Base-by-base conservation (phyloP, 2,797 vertebrate species). In the Esox masquinongy region DNA sequence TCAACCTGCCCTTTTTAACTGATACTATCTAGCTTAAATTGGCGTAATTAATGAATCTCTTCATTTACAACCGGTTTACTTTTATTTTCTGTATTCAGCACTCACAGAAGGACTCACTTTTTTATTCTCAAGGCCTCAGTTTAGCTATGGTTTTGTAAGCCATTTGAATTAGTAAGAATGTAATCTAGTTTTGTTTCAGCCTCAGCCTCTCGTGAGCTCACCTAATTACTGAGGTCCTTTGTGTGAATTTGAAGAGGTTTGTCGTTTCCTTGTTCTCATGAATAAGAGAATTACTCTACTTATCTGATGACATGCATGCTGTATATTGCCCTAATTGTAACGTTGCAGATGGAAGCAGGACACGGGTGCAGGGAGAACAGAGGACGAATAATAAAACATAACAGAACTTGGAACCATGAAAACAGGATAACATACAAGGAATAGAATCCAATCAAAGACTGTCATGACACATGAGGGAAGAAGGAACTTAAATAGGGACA, bases 1-100 rank as follows among this genome's bases (percentile, higher is more conserved):
- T 89, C 85, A 87, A 86, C 80, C 89, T 83, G 87, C 83, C 89
- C 85, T 88, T 91, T 89, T 95, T 95, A 96, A 96, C 95, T 94
- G 93, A 92, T 94, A 93, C 92, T 24, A 83, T 90, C 95, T 11
- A 14, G 43, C 43, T 47, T 90, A 86, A 74, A 80, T 90, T 50
- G 66, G 84, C 84, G 86, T 90, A 92, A 93, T 93, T 91, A 92
- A 90, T 79, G 89, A 85, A 85, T 86, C 88, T 90, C 84, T 92
- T 92, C 85, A 90, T 93, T 90, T 91, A 87, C 87, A 92, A 85
- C 86, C 86, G 56, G 83, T 90, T 88, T 89, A 85, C 94, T 94
- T 93, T 92, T 84, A 83, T 47, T 80, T 88, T 90, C 85, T 77
- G 86, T 88, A 89, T 89, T 87, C 88, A 86, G 79, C 75, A 70